These are phyloP conservation scores for Rhingia campestris DNA, from an alignment of 2,888 invertebrate genomes.

Conservation along the genomic window DNA sequence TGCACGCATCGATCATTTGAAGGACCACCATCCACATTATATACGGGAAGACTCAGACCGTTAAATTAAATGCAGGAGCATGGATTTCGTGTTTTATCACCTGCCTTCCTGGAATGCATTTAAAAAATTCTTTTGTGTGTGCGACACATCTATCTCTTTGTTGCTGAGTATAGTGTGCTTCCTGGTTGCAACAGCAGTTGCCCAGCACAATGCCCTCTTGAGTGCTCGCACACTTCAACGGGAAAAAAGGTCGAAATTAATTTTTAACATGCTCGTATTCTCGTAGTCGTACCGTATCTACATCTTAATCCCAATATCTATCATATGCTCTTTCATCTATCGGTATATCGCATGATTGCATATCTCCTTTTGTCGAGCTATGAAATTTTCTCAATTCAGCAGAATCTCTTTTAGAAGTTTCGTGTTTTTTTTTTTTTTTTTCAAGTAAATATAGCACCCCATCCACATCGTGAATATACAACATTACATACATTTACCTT, in stretches of 20 bases:
- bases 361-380: constrained; percentile 38
- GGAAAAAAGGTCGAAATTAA: constrained; percentile 12
- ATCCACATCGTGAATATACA: constrained; percentile 33
- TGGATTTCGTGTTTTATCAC: constrained; percentile 63
- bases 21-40: constrained; percentile 60
- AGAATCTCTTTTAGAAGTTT: constrained; percentile 40
- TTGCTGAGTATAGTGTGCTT: constrained; percentile 31
- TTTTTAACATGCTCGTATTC: constrained; percentile 48
- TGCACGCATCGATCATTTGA: constrained; percentile 69
- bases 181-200: constrained; percentile 47
- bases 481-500: constrained; percentile 57
- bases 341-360: constrained; percentile 54
- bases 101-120: constrained; percentile 68
- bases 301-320: constrained; percentile 59
- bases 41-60: constrained; percentile 16
- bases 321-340: constrained; percentile 27
- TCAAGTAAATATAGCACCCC: constrained; percentile 8
- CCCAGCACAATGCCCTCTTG: constrained; percentile 51
- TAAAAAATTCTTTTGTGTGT: background rate
- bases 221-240: constrained; percentile 23
- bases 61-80: constrained; percentile 65
- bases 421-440: background rate
- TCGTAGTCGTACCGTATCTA: constrained; percentile 47
- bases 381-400: constrained; percentile 36
- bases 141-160: constrained; percentile 35